These are phyloP conservation scores for Lithobius niger DNA, from an alignment of 1,140 invertebrate species.

Conservation along the genomic window DNA sequence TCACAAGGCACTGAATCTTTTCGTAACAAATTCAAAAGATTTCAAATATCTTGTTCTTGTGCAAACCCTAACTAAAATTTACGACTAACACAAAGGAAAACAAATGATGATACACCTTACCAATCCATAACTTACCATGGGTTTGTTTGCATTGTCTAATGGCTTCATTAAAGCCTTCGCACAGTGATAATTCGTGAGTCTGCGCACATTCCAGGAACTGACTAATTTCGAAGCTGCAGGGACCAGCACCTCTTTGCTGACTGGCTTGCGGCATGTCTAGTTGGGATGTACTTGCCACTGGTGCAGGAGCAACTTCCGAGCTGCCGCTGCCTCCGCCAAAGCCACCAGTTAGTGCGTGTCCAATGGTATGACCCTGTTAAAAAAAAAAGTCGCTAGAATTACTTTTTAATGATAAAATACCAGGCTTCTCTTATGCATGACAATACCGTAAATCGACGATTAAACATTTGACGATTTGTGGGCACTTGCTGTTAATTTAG, in stretches of 20 bases:
- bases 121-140: slow-evolving; percentile 3
- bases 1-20: too few relatives aligned
- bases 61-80: too few relatives aligned
- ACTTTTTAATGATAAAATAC: too few relatives aligned
- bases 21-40: too few relatives aligned
- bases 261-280: slow-evolving; percentile 23
- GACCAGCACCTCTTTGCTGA: slow-evolving; percentile 41
- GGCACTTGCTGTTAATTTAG: too few relatives aligned
- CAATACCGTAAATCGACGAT: too few relatives aligned
- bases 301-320: slow-evolving; percentile 38
- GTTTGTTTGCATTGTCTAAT: slow-evolving; percentile 61
- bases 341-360: slow-evolving; percentile 67
- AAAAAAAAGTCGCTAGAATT: too few relatives aligned
- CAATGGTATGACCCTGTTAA: slow-evolving; percentile 61
- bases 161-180: slow-evolving; percentile 85
- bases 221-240: slow-evolving; percentile 75
- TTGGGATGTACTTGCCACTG: slow-evolving; percentile 27
- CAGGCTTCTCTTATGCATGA: too few relatives aligned
- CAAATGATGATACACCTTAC: too few relatives aligned
- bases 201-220: slow-evolving; percentile 80
- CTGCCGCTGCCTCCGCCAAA: slow-evolving; percentile 60
- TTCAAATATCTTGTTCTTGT: too few relatives aligned
- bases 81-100: too few relatives aligned
- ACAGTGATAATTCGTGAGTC: slow-evolving; percentile 63
- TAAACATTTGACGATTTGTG: too few relatives aligned